These are phyloP conservation scores for Chelon labrosus DNA, from an alignment of 2,797 vertebrate species.

Conservation along the genomic window DNA sequence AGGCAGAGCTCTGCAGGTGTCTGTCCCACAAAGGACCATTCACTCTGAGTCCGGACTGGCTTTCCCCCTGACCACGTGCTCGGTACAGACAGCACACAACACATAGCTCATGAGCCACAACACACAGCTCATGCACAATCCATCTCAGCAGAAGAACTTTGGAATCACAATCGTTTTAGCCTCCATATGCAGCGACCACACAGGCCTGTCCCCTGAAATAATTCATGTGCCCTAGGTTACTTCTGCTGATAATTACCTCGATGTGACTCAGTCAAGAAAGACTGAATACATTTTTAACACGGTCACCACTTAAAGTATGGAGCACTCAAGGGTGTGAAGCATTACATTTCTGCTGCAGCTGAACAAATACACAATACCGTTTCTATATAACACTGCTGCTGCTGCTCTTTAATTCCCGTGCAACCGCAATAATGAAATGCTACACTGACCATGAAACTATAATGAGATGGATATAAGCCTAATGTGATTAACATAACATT, in stretches of 20 bases:
- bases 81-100: slow-evolving; percentile 41
- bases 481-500: slow-evolving; percentile 48
- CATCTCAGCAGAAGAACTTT: slow-evolving; percentile 20
- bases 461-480: slow-evolving; percentile 50
- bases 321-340: slow-evolving; percentile 21
- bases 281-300: slow-evolving; percentile 30
- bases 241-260: slow-evolving; percentile 18
- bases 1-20: slow-evolving; percentile 81
- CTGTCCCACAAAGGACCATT: slow-evolving; percentile 83
- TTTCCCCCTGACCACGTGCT: slow-evolving; percentile 42
- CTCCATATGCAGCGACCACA: slow-evolving; percentile 5
- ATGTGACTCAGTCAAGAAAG: slow-evolving; percentile 14
- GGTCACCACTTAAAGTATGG: slow-evolving; percentile 16
- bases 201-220: slow-evolving; percentile 6
- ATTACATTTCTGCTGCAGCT: slow-evolving; percentile 36
- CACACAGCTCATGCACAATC: slow-evolving; percentile 42
- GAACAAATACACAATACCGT: slow-evolving; percentile 43
- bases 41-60: slow-evolving; percentile 61
- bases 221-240: slow-evolving; percentile 1
- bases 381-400: slow-evolving; percentile 19
- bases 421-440: slow-evolving; percentile 59
- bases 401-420: slow-evolving; percentile 35
- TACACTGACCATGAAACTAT: slow-evolving; percentile 59
- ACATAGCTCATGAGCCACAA: not conserved
- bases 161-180: slow-evolving; percentile 20